Conservation (phyloP, 1,140 invertebrate species). For the Venturia canescens region DNA sequence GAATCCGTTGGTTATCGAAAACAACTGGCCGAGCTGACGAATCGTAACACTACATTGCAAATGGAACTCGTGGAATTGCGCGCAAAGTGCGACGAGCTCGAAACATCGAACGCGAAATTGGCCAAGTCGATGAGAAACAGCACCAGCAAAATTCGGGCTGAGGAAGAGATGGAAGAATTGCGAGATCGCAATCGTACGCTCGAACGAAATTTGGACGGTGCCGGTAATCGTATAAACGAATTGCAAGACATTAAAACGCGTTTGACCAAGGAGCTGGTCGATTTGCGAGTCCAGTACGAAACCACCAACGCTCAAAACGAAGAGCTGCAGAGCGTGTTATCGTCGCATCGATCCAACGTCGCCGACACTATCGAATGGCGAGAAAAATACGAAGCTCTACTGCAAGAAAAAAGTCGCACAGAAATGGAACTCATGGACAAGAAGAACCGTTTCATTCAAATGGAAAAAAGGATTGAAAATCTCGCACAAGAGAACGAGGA, state of each 20-base stretch:
- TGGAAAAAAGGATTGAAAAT: conserved; percentile 47
- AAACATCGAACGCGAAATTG: conserved; percentile 56
- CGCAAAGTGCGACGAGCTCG: conserved; percentile 51
- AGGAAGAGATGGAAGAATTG: conserved; percentile 61
- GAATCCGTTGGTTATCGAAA: conserved; percentile 58
- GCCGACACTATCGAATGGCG: conserved; percentile 42
- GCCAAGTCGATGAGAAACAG: conserved; percentile 66
- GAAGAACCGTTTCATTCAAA: conserved; percentile 52
- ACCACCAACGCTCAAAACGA: conserved; percentile 58
- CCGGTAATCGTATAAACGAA: conserved; percentile 67
- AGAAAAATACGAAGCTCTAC: conserved; percentile 55
- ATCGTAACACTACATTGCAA: conserved; percentile 55
- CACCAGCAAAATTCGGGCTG: conserved; percentile 58
- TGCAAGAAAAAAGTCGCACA: conserved; percentile 63
- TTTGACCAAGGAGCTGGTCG: conserved; percentile 58
- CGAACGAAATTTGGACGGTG: conserved; percentile 69
- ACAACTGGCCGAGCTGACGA: conserved; percentile 62
- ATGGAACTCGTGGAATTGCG: conserved; percentile 55
- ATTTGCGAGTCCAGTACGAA: conserved; percentile 54
- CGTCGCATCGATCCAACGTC: conserved; percentile 50
- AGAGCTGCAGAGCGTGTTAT: conserved; percentile 52
- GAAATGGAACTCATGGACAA: conserved; percentile 61
- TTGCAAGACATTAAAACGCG: conserved; percentile 64
- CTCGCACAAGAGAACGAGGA: conserved; percentile 52
- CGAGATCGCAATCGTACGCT: conserved; percentile 65